Evolutionary conservation across 2,113 vertebrate genomes (phyloP), one percentile per base, ranked within the genome.

Genomic region (Dendropsophus ebraccatus): DNA sequence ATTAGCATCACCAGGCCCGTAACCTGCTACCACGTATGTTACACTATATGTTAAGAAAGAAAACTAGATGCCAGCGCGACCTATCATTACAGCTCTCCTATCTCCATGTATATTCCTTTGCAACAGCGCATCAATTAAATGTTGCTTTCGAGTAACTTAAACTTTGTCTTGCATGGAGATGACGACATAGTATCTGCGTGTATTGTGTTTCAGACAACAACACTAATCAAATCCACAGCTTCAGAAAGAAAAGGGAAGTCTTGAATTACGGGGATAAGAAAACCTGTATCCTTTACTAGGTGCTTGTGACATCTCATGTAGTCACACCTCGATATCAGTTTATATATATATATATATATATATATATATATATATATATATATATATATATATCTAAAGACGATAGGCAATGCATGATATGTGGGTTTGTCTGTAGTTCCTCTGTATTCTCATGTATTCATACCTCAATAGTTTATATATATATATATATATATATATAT

Each of bases 121-220:
- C 77, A 81, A 74, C 65, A 81, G 50, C 78, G 62, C 67, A 81
- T 87, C 85, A 87, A 87, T 87, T 87, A 87, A 87, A 86, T 81
- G 77, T 87, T 72, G 85, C 85, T 87, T 87, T 87, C 85, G 67
- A 87, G 85, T 87, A 87, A 87, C 85, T 85, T 85, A 85, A 85
- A 85, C 84, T 87, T 87, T 81, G 85, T 81, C 85, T 87, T 87
- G 85, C 85, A 87, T 87, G 77, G 77, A 73, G 78, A 87, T 52
- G 67, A 81, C 49, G 85, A 87, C 52, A 87, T 30, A 54, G 25
- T 87, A 87, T 87, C 85, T 81, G 52, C 45, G 23, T 62, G 28
- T 81, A 87, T 87, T 81, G 77, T 81, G 37, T 87, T 87, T 81
- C 85, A 72, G 78, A 87, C 84, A 81, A 87, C 85, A 87, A 74